Base-by-base conservation (phyloP, 2,888 invertebrate species). In the Seira ritae region DNA sequence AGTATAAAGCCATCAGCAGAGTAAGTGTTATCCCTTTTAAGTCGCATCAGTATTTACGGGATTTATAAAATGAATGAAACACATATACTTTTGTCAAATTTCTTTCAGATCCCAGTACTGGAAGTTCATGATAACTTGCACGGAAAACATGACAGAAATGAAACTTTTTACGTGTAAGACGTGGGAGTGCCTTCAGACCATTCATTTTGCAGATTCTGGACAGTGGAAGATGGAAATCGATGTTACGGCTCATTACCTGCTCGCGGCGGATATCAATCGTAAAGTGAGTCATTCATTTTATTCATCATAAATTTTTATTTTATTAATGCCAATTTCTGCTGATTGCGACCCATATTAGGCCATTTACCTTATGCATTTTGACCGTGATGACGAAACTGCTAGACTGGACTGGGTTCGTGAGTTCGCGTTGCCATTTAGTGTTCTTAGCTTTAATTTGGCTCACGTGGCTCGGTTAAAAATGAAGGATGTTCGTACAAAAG, bases 141-240 rank as follows among this genome's bases (percentile, higher is more conserved):
- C 97, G 0, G 95, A 95, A 86, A 94, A 96, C 90, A 98, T 98
- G 91, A 94, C 96, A 0, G 96, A 96, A 89, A 92, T 98, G 75
- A 98, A 98, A 91, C 92, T 95, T 68, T 98, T 98, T 98, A 96
- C 97, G 6, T 98, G 98, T 91, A 96, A 98, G 90, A 93, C 96
- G 0, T 99, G 99, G 99, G 93, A 93, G 69, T 98, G 98, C 90
- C 92, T 98, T n/a, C 98, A 97, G 91, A 96, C 95, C 0, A 93
- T 97, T 50, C 93, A 92, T 37, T 95, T 97, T 90, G 76, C 80
- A 23, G 83, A 80, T 37, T 24, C 75, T 50, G 77, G 80, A 17
- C 85, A 85, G 60, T 79, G 88, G 71, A 84, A 85, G 81, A 86
- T 89, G 87, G 88, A 88, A 20, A 86, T 98, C 73, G 98, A 98